Evolutionary conservation across 37 sponge, comb jelly and placozoan genomes (phyloP).

Genomic region (Dysidea cf. avara): DNA sequence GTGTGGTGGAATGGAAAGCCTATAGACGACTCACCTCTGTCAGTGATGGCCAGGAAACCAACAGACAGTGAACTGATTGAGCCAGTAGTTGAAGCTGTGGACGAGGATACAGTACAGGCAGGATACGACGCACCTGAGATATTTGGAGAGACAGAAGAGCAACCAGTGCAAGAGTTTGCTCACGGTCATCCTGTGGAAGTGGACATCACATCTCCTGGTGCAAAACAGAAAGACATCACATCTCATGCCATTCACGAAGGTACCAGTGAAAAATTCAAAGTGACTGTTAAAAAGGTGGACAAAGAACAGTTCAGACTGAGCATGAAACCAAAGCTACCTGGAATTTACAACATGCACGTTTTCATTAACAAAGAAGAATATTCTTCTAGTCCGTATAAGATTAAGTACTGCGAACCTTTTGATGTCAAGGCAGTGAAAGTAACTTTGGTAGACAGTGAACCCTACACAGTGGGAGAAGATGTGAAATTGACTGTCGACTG

Average conservation of each 20-base stretch:
- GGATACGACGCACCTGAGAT: too few relatives aligned
- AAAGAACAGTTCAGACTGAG: slow-evolving; percentile 52
- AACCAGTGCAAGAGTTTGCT: slow-evolving; percentile 15
- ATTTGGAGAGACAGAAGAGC: too few relatives aligned
- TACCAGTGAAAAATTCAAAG: slow-evolving; percentile 37
- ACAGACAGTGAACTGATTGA: slow-evolving; percentile 17
- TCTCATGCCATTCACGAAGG: slow-evolving; percentile 55
- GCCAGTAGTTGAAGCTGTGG: slow-evolving; percentile 5
- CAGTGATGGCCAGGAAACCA: slow-evolving; percentile 13
- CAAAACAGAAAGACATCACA: slow-evolving; percentile 49
- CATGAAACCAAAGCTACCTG: slow-evolving; percentile 51
- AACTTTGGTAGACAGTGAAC: not conserved
- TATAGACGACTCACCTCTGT: slow-evolving; percentile 17
- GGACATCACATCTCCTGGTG: slow-evolving; percentile 26
- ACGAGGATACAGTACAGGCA: not conserved
- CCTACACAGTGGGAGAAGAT: slow-evolving; percentile 27
- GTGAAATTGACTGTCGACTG: slow-evolving; percentile 49
- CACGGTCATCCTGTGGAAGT: slow-evolving; percentile 42
- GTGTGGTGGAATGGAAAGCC: slow-evolving; percentile 11
- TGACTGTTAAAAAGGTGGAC: slow-evolving; percentile 51
- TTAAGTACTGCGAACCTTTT: slow-evolving; percentile 49
- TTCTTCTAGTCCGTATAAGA: slow-evolving; percentile 63
- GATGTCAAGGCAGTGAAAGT: slow-evolving; percentile 32
- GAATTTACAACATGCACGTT: slow-evolving; percentile 60
- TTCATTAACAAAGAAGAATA: slow-evolving; percentile 39